A percentile compares a stretch with the other conserved stretches of the same genome.
phyloP scores from a whole-genome alignment of 2,888 invertebrate species.

The Cheiracanthium punctorium region DNA sequence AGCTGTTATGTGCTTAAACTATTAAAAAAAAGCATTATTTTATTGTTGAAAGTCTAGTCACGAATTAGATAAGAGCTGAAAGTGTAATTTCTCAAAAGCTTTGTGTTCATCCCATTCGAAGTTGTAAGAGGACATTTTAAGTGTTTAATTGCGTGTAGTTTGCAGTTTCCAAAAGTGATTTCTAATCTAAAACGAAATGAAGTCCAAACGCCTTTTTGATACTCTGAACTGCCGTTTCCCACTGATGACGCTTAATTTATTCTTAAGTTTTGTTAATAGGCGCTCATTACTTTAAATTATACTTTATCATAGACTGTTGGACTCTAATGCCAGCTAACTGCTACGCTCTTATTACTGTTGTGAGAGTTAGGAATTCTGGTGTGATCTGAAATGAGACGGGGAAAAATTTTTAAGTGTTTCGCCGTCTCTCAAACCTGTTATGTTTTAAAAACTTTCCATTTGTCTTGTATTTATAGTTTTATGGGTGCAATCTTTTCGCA shows the following conservation, averaged over 20 bases:
- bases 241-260: not conserved
- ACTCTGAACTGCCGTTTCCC: not conserved
- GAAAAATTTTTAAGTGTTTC: not conserved
- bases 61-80: no score
- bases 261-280: constrained; percentile 1
- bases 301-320: not conserved
- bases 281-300: not conserved
- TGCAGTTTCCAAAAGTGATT: not conserved
- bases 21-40: no score
- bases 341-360: not conserved
- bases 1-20: no score
- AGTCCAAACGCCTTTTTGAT: not conserved
- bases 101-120: not conserved
- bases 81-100: not conserved
- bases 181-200: not conserved
- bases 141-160: not conserved
- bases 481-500: not conserved
- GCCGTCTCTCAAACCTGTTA: not conserved
- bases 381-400: not conserved
- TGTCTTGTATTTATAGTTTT: not conserved
- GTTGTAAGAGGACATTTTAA: not conserved
- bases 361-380: not conserved
- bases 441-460: not conserved
- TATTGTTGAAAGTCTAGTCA: no score
- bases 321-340: not conserved